Evolutionary conservation across 1,140 invertebrate species (phyloP).

Genomic region (Drosophila insularis): DNA sequence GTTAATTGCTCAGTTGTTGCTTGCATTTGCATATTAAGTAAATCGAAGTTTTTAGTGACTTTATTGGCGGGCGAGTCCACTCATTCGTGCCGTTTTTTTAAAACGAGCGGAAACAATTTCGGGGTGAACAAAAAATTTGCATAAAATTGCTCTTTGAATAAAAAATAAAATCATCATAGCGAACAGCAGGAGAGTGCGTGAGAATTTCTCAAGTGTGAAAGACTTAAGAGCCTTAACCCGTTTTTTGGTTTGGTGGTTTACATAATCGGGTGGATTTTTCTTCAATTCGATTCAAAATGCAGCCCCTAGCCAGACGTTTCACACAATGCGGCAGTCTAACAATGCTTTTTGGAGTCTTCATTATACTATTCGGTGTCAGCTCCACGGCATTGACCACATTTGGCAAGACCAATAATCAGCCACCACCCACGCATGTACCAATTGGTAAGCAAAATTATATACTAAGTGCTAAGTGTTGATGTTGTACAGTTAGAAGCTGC

Average conservation of each 20-base stretch:
- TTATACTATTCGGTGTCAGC: slow-evolving; percentile 81
- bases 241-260: slow-evolving; percentile 32
- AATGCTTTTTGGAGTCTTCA: slow-evolving; percentile 81
- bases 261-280: slow-evolving; percentile 27
- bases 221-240: background rate
- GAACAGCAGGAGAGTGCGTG: slow-evolving; percentile 38
- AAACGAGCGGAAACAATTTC: slow-evolving; percentile 47
- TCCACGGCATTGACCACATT: slow-evolving; percentile 87
- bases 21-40: background rate
- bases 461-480: too few species aligned
- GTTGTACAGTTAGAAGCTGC: too few species aligned
- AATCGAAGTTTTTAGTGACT: slow-evolving; percentile 33
- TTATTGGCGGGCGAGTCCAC: slow-evolving; percentile 26
- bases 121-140: slow-evolving; percentile 43
- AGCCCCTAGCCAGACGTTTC: slow-evolving; percentile 77
- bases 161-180: slow-evolving; percentile 9
- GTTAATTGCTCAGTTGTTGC: slow-evolving; percentile 9
- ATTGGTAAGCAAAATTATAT: slow-evolving; percentile 77
- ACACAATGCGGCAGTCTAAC: slow-evolving; percentile 82
- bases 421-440: slow-evolving; percentile 84
- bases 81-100: slow-evolving; percentile 37
- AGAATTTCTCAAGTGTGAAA: slow-evolving; percentile 18
- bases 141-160: slow-evolving; percentile 41
- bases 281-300: slow-evolving; percentile 58
- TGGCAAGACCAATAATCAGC: slow-evolving; percentile 86